A percentile compares a stretch with the other conserved stretches of the same genome.
phyloP scores from a whole-genome alignment of 53 echinoderm and acorn worm genomes.

The Hippasteria phrygiana region DNA sequence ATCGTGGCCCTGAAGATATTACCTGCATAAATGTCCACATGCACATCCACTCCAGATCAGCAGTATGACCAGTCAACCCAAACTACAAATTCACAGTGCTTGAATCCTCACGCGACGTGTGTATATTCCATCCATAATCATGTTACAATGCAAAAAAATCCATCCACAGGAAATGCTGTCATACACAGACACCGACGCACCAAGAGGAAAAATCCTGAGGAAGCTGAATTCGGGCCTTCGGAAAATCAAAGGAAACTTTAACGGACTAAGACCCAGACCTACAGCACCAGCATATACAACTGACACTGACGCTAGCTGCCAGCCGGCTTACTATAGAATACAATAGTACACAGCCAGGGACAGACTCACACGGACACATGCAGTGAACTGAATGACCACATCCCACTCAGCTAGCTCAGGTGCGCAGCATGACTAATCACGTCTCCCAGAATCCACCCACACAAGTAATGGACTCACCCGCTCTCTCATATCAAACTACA shows the following conservation, averaged over 20 bases:
- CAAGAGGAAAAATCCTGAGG: no score
- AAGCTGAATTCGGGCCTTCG: no score
- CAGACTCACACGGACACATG: neutral
- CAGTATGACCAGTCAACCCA: neutral
- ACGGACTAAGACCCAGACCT: no score
- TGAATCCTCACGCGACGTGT: no score
- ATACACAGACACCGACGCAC: no score
- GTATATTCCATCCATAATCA: no score
- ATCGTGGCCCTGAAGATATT: no score
- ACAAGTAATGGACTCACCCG: conserved; percentile 48
- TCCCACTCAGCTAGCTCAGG: neutral
- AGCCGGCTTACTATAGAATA: neutral
- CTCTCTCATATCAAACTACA: neutral
- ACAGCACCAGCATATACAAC: neutral
- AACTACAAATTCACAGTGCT: no score
- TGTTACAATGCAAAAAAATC: no score
- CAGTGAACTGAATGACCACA: conserved; percentile 8
- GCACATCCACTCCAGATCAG: neutral
- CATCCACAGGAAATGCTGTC: no score
- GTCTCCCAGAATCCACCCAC: conserved; percentile 39
- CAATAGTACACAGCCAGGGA: neutral
- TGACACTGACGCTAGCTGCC: no score
- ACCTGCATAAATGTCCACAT: neutral
- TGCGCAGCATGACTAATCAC: conserved; percentile 40
- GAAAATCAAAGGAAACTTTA: no score